Evolutionary conservation across 2,797 vertebrate species (phyloP).

Genomic region (Chelonia mydas): DNA sequence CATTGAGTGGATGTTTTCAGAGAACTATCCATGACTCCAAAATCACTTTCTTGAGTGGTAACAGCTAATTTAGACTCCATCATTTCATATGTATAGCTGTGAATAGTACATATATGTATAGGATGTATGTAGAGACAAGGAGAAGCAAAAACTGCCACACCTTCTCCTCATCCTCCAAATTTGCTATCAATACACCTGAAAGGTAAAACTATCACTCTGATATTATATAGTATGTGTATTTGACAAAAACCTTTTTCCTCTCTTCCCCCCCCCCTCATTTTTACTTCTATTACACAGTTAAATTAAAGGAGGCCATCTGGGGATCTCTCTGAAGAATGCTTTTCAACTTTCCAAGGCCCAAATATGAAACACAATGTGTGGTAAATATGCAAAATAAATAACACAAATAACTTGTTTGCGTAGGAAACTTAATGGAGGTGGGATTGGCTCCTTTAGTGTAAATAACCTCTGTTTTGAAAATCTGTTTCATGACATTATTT

Average conservation of each 20-base stretch:
- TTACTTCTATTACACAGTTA: not conserved
- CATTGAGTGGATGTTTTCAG: too few relatives aligned
- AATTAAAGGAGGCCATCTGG: not conserved
- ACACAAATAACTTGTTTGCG: rapidly evolving
- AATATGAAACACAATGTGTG: not conserved
- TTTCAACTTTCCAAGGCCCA: not conserved
- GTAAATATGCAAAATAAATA: not conserved
- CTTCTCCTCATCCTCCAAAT: not conserved
- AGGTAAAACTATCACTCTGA: not conserved
- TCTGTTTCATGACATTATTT: not conserved
- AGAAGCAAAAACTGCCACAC: not conserved
- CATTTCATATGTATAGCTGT: too few relatives aligned
- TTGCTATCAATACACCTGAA: not conserved
- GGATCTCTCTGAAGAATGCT: not conserved
- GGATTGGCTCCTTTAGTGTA: not conserved
- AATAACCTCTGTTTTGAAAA: not conserved
- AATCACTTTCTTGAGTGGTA: too few relatives aligned
- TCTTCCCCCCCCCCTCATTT: not conserved
- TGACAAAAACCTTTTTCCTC: not conserved
- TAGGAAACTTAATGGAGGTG: not conserved
- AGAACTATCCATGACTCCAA: too few relatives aligned
- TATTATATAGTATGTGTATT: not conserved
- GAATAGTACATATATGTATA: too few relatives aligned
- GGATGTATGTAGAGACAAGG: not conserved
- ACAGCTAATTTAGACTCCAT: too few relatives aligned